Conservation (phyloP, 2,113 vertebrate genomes). For the Diglossa brunneiventris region DNA sequence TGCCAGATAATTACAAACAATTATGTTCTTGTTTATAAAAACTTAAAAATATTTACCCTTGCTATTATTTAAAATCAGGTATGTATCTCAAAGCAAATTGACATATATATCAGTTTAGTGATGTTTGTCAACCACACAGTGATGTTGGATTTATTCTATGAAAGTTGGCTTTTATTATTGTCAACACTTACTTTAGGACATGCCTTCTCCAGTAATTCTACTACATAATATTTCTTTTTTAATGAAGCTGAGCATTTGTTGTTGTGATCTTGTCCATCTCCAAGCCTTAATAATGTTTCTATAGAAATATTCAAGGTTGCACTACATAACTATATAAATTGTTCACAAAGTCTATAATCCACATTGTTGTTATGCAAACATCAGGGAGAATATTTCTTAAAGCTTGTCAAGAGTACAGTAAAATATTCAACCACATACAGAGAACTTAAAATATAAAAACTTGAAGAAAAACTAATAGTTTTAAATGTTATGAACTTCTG, state of each 20-base stretch:
- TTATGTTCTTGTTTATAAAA: not conserved
- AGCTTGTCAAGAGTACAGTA: not conserved
- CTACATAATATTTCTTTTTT: not conserved
- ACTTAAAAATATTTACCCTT: not conserved
- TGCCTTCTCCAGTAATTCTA: not conserved
- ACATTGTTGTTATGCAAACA: not conserved
- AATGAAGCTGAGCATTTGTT: not conserved
- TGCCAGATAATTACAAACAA: not conserved
- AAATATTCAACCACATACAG: not conserved
- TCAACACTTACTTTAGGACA: not conserved
- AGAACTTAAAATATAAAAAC: not conserved
- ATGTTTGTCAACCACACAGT: not conserved
- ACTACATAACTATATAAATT: not conserved
- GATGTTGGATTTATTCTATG: not conserved
- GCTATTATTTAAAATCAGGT: not conserved
- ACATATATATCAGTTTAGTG: not conserved
- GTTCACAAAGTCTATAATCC: not conserved
- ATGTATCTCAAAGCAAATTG: not conserved
- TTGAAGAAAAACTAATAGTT: not conserved
- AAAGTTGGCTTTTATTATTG: not conserved
- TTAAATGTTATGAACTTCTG: not conserved
- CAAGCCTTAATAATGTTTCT: not conserved
- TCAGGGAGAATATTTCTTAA: not conserved
- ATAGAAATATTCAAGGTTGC: not conserved
- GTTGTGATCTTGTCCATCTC: not conserved